Conservation (phyloP, 2,113 vertebrate species). For the Sorex fumeus region DNA sequence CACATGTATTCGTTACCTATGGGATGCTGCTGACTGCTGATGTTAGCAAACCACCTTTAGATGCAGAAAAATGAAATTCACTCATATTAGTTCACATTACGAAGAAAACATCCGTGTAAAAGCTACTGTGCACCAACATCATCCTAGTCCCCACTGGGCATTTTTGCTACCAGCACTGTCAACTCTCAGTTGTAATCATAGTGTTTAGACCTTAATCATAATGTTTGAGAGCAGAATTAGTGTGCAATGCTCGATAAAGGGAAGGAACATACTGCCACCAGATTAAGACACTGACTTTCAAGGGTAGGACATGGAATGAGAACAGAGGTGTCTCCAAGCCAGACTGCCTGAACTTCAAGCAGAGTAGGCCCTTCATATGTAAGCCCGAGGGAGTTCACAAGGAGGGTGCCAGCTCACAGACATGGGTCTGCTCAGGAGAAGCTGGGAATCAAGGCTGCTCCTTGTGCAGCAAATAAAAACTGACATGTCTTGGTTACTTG, state of each 20-base stretch:
- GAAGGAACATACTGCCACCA: too few species aligned
- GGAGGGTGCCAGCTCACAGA: neutral
- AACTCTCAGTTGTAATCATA: too few species aligned
- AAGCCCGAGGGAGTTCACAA: neutral
- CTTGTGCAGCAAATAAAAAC: neutral
- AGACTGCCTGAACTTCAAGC: neutral
- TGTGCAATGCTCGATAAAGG: too few species aligned
- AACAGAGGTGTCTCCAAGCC: too few species aligned
- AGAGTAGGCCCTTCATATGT: neutral
- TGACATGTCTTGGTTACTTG: neutral
- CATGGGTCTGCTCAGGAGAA: neutral
- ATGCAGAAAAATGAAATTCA: neutral
- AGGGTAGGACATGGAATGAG: too few species aligned
- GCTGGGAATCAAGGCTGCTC: neutral
- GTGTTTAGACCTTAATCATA: too few species aligned
- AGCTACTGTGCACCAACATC: too few species aligned
- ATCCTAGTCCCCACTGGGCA: too few species aligned
- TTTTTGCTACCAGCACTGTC: too few species aligned
- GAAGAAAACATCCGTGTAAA: too few species aligned
- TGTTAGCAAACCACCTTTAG: neutral
- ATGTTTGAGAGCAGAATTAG: too few species aligned
- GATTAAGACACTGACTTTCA: too few species aligned
- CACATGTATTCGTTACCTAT: accelerated
- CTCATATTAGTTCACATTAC: neutral
- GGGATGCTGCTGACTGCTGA: neutral